These are phyloP conservation scores for Eumacrocentrus americanus DNA, from an alignment of 2,888 invertebrate species.

Conservation along the genomic window DNA sequence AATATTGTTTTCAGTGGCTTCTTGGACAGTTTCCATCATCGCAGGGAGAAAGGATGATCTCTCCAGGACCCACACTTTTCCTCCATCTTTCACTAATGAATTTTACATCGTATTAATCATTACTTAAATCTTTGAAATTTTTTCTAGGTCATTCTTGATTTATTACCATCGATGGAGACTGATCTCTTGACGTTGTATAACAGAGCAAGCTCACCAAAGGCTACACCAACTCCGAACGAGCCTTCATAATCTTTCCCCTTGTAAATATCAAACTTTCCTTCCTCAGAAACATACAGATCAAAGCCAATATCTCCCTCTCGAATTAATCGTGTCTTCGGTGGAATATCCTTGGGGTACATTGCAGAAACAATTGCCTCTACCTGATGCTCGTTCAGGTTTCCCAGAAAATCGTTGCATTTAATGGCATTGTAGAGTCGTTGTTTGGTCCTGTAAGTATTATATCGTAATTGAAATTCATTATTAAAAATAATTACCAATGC, in stretches of 20 bases:
- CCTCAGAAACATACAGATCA: constrained; percentile 83
- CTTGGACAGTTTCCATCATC: constrained; percentile 80
- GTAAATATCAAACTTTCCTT: constrained; percentile 83
- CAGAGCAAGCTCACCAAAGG: constrained; percentile 91
- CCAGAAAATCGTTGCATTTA: constrained; percentile 79
- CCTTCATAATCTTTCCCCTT: constrained; percentile 77
- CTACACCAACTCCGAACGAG: constrained; percentile 78
- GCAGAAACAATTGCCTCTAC: constrained; percentile 77
- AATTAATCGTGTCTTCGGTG: constrained; percentile 74
- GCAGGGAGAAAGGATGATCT: constrained; percentile 83
- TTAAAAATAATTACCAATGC: not conserved
- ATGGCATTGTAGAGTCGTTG: constrained; percentile 72
- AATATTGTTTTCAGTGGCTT: constrained; percentile 80
- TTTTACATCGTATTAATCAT: not conserved
- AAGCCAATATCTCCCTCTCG: constrained; percentile 80
- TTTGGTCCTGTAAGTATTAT: constrained; percentile 63
- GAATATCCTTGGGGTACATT: constrained; percentile 74
- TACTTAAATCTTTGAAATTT: too few relatives aligned
- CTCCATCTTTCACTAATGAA: constrained; percentile 71
- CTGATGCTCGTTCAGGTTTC: constrained; percentile 74
- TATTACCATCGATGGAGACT: constrained; percentile 81
- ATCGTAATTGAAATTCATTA: not conserved
- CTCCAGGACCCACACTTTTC: constrained; percentile 87
- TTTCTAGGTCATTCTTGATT: too few relatives aligned
- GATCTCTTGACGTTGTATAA: constrained; percentile 90